Evolutionary conservation across 1,140 invertebrate genomes (phyloP), one percentile per base, ranked within the genome.

Genomic region (Euglossa dilemma): DNA sequence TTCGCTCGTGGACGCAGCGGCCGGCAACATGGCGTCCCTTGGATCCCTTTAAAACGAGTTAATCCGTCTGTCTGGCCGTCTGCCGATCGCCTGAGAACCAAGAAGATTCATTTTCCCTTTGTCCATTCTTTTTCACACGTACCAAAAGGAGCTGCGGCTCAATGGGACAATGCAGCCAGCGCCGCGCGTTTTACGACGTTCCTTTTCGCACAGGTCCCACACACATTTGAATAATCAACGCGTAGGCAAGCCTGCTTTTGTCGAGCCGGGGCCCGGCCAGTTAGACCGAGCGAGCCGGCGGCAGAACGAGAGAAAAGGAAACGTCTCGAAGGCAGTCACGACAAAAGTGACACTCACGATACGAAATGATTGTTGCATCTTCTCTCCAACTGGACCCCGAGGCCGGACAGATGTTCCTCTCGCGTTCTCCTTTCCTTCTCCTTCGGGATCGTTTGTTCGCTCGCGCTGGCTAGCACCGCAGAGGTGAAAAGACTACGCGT

Each of bases 81-180:
- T 91, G 85, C 85, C 82, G 83, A 87, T 83, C 84, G 88, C 91
- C 90, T 92, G 91, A 92, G 91, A 92, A 92, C 90, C 90, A 88
- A 86, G 85, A 91, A 92, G 90, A 91, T 91, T 92, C 90, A 92
- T 92, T 91, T 92, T 90, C 87, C 89, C 89, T 91, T 91, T 92
- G 91, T 92, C 79, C 90, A 88, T 90, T 91, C 86, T 90, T 91
- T 92, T 92, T 92, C 91, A 91, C 91, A 91, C 91, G 90, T 91
- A 89, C 80, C 83, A 86, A 90, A 89, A 90, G 83, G 78, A 76
- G 73, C 84, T 67, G 64, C 76, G 80, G 59, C 64, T 86, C 86
- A 89, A 90, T 90, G 79, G 88, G 64, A 90, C 85, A 90, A 90
- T 90, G 73, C 50, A 63, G 75, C 72, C 85, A 71, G 64, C 54